Base-by-base conservation (phyloP, 2,888 invertebrate genomes). In the Tuta absoluta region DNA sequence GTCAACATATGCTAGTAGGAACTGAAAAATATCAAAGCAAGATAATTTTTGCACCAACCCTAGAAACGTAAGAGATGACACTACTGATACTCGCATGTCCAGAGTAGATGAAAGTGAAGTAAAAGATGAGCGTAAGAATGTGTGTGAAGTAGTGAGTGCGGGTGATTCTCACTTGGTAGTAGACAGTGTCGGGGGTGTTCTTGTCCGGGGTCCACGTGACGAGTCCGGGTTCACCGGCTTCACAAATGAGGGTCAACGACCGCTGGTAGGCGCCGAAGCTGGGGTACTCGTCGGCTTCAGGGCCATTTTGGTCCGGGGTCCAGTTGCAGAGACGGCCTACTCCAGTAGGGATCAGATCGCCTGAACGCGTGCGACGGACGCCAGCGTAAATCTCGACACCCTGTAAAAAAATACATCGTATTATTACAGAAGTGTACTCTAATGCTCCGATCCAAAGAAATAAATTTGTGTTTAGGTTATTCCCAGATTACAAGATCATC, bases 201-300 rank as follows among this genome's bases (percentile, higher is more conserved):
- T 92, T 87, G 82, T 97, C 97, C 0, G 98, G 98, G 0, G 95
- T 96, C 97, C 97, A 98, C 68, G 95, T 94, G 48, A 98, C 94
- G 49, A 97, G 92, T 11, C 97, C 98, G 0, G 97, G 97, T 74
- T 95, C 95, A 3, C 97, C 97, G 65, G 92, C 92, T 77, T 97
- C 97, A 81, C 98, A 98, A 73, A 95, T 94, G 1, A 98, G 92
- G 19, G 95, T 95, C 21, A 98, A 87, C 0, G 95, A 95, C 33
- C 98, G 92, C 86, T 98, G 98, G 84, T 96, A 98, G 5, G 97
- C 97, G 0, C 97, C 98, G 79, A 98, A 98, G 11, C 97, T 96
- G 14, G 94, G 93, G 81, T 94, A 98, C 65, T 96, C 96, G 75
- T 97, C 97, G 0, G 97, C 95, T 0, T 87, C 87, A 0, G 96